A percentile compares a stretch with the other conserved stretches of the same genome.
phyloP scores from a whole-genome alignment of 2,797 vertebrate species.

The Nyctalus aviator region DNA sequence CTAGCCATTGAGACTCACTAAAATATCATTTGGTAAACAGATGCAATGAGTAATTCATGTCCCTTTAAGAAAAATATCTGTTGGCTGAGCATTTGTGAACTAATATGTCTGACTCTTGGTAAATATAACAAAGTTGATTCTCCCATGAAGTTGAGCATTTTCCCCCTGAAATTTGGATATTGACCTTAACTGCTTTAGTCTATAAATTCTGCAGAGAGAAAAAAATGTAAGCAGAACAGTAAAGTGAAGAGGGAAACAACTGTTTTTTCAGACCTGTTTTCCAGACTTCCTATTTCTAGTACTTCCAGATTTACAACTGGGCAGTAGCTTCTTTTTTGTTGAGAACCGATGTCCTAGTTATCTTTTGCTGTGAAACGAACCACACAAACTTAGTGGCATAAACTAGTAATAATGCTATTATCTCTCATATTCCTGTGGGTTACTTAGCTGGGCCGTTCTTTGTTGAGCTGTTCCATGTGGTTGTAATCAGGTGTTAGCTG shows the following conservation, averaged over 20 bases:
- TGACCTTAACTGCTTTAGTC: neutral
- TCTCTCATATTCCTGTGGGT: neutral
- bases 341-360: neutral
- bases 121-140: conserved; percentile 7
- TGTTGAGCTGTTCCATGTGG: neutral
- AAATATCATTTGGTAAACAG: conserved; percentile 37
- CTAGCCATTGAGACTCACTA: neutral
- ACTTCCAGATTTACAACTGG: neutral
- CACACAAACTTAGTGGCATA: neutral
- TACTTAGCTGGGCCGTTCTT: neutral
- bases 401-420: neutral
- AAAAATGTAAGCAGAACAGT: neutral
- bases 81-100: neutral
- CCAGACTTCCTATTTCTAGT: neutral
- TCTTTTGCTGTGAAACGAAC: neutral
- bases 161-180: neutral
- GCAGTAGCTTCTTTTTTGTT: conserved; percentile 19
- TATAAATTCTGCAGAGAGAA: neutral
- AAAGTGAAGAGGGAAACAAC: neutral
- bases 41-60: neutral
- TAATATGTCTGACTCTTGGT: neutral
- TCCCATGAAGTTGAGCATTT: neutral
- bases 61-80: conserved; percentile 38
- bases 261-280: neutral
- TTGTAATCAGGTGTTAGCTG: conserved; percentile 27